These are phyloP conservation scores for Pachliopta kotzebuea DNA, from an alignment of 2,888 invertebrate species.

Conservation along the genomic window DNA sequence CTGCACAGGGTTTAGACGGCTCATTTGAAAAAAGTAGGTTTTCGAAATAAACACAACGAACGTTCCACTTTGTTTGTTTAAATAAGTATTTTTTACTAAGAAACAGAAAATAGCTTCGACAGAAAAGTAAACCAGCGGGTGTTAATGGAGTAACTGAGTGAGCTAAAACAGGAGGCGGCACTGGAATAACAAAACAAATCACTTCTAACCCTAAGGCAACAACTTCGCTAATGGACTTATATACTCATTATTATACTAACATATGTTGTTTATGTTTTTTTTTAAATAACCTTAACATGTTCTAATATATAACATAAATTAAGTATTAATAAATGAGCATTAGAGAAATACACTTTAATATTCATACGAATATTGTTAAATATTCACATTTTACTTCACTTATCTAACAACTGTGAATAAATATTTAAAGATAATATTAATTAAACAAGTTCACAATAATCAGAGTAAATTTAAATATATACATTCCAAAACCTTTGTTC, in stretches of 20 bases:
- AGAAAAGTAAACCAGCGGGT: slow-evolving; percentile 58
- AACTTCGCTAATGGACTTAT: slow-evolving; percentile 19
- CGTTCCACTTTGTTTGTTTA: slow-evolving; percentile 35
- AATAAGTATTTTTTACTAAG: slow-evolving; percentile 38
- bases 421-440: background rate
- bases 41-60: slow-evolving; percentile 26
- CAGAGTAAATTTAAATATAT: background rate
- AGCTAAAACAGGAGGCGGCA: slow-evolving; percentile 71
- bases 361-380: no score
- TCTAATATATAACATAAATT: no score
- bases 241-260: slow-evolving; percentile 4
- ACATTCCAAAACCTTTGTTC: background rate
- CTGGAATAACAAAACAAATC: slow-evolving; percentile 42
- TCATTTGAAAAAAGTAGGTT: slow-evolving; percentile 21
- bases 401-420: background rate
- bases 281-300: no score
- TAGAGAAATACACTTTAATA: no score
- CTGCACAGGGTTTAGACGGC: background rate
- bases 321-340: background rate
- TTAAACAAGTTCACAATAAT: background rate
- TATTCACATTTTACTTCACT: no score
- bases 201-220: slow-evolving; percentile 14
- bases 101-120: slow-evolving; percentile 48
- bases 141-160: slow-evolving; percentile 80
- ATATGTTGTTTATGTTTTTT: no score